Percentiles rank a stretch among this genome's conserved stretches.
These are phyloP conservation scores for Holotrichia oblita DNA, from an alignment of 1,140 invertebrate genomes.

Conservation along the genomic window DNA sequence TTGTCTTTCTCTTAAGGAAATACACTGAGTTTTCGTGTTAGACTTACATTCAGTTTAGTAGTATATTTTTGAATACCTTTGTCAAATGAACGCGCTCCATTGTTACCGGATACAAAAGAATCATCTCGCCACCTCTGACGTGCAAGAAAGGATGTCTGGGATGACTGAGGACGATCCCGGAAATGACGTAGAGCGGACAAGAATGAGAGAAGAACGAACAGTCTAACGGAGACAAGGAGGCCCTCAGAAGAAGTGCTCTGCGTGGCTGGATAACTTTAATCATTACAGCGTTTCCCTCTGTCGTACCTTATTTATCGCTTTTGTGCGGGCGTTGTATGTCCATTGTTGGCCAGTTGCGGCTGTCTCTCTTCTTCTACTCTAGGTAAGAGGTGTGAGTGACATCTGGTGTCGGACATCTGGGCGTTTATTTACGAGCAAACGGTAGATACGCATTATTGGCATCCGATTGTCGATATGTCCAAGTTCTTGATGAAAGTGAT, in stretches of 20 bases:
- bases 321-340: neutral
- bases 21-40: slow-evolving; percentile 2
- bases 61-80: slow-evolving; percentile 17
- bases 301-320: neutral
- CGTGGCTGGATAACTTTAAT: slow-evolving; percentile 1
- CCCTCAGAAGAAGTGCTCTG: neutral
- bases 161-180: neutral
- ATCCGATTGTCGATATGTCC: too few species aligned
- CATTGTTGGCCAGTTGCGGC: neutral
- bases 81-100: neutral
- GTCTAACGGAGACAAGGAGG: neutral
- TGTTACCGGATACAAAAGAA: slow-evolving; percentile 1
- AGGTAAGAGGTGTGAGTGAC: too few species aligned
- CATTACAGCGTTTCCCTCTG: neutral
- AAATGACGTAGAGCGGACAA: neutral
- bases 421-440: too few species aligned
- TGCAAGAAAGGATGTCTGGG: neutral
- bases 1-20: neutral
- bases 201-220: neutral
- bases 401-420: too few species aligned
- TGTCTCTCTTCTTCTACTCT: neutral
- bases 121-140: neutral
- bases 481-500: too few species aligned
- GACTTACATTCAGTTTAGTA: neutral
- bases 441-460: too few species aligned